These are phyloP conservation scores for Linnaemya tessellans DNA, from an alignment of 2,888 invertebrate genomes.

Conservation along the genomic window DNA sequence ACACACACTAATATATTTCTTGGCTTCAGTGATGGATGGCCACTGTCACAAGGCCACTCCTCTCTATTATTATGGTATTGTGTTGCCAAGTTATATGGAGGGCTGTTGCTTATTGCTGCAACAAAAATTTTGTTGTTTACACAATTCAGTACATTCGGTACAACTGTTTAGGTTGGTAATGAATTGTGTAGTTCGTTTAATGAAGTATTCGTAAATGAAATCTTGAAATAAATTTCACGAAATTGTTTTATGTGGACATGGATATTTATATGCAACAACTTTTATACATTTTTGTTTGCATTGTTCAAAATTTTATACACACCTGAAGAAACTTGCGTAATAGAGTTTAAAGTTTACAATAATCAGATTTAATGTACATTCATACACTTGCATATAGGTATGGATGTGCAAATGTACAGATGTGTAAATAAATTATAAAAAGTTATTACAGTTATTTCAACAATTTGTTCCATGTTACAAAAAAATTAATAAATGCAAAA, in stretches of 20 bases:
- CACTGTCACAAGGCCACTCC: conserved; percentile 78
- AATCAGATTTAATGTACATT: no score
- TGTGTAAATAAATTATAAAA: not conserved
- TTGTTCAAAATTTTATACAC: not conserved
- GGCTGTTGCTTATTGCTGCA: conserved; percentile 65
- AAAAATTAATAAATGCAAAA: not conserved
- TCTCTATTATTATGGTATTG: conserved; percentile 72
- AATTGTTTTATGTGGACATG: not conserved
- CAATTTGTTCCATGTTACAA: conserved; percentile 1
- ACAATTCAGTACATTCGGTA: conserved; percentile 81
- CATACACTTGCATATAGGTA: not conserved
- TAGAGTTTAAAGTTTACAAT: not conserved
- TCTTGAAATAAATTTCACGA: conserved; percentile 24
- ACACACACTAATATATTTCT: conserved; percentile 30
- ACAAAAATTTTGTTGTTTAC: conserved; percentile 59
- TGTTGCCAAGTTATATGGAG: conserved; percentile 61
- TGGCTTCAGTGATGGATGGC: conserved; percentile 77
- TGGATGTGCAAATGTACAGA: no score
- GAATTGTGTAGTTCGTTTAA: conserved; percentile 15
- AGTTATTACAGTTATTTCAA: not conserved
- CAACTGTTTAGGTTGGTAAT: conserved; percentile 83
- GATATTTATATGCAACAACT: not conserved
- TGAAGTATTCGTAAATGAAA: conserved; percentile 5
- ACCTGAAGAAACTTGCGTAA: not conserved
- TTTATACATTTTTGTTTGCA: not conserved